Percentiles rank a stretch among this genome's conserved stretches.
phyloP scores from a whole-genome alignment of 2,113 vertebrate species.

The Lasiurus cinereus region DNA sequence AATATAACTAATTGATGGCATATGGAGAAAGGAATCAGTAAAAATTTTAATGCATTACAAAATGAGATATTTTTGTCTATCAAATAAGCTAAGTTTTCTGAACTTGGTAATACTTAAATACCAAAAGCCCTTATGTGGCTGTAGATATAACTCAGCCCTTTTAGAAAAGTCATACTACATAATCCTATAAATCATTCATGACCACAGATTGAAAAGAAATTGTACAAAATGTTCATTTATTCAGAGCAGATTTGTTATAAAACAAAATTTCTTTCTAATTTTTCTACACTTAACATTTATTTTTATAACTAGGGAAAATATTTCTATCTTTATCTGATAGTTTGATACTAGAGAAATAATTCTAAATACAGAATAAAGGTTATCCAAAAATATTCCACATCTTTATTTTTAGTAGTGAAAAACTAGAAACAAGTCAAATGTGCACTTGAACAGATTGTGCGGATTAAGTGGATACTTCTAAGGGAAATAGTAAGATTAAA shows the following conservation, averaged over 20 bases:
- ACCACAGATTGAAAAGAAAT: not conserved
- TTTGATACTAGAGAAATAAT: constrained; percentile 42
- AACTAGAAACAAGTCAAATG: constrained; percentile 2
- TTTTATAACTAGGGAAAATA: constrained; percentile 24
- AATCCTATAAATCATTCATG: not conserved
- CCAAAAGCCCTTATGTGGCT: not conserved
- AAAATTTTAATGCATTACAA: not conserved
- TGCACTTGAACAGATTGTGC: not conserved
- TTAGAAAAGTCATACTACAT: not conserved
- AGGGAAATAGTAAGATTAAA: constrained; percentile 17
- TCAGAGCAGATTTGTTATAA: not conserved
- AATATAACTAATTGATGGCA: not conserved
- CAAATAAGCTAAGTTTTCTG: not conserved
- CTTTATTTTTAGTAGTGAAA: constrained; percentile 43
- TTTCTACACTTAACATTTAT: not conserved
- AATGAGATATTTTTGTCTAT: not conserved
- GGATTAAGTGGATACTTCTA: not conserved
- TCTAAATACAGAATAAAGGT: constrained; percentile 48
- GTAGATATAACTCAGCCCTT: not conserved
- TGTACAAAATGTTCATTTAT: not conserved
- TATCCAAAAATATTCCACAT: constrained; percentile 14
- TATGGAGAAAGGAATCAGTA: not conserved
- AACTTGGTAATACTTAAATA: not conserved
- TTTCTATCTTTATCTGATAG: not conserved
- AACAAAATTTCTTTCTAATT: not conserved